Percentiles rank a stretch among this genome's conserved stretches.
Conservation (phyloP, 2,797 vertebrate species). For the Paramormyrops hopkinsi region DNA sequence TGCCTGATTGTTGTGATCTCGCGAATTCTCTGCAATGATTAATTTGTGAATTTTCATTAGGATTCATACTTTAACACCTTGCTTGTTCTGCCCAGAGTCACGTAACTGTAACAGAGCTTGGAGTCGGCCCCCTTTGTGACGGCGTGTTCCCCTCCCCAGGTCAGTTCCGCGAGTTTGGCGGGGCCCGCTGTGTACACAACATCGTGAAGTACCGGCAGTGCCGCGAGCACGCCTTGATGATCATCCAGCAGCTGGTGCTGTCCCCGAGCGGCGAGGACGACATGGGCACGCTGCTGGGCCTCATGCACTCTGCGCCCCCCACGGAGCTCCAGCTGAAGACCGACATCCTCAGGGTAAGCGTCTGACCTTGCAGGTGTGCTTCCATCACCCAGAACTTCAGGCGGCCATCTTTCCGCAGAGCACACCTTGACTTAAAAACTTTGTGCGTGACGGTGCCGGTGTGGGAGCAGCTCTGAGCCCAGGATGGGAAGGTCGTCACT, state of each 20-base stretch:
- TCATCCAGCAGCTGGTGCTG: conserved; percentile 92
- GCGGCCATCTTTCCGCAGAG: background rate
- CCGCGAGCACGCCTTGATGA: conserved; percentile 86
- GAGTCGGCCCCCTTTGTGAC: background rate
- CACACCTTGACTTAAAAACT: background rate
- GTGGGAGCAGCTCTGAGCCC: background rate
- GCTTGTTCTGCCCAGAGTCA: background rate
- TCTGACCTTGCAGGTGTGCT: background rate
- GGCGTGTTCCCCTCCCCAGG: conserved; percentile 51
- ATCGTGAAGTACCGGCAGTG: conserved; percentile 96
- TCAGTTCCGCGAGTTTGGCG: conserved; percentile 93
- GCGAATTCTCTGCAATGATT: background rate
- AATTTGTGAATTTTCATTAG: background rate
- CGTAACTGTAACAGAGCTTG: background rate
- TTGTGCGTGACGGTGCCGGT: background rate
- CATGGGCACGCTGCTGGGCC: conserved; percentile 91
- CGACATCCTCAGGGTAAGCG: conserved; percentile 81
- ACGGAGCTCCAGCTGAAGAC: conserved; percentile 91
- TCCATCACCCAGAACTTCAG: background rate
- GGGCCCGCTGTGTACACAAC: conserved; percentile 92
- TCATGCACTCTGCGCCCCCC: conserved; percentile 92
- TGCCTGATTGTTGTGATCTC: background rate
- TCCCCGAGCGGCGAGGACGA: conserved; percentile 94
- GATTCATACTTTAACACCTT: background rate
- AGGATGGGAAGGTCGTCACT: background rate